Percentiles rank a stretch among this genome's conserved stretches.
phyloP scores from a whole-genome alignment of 1,140 invertebrate genomes.

The Oreohelix idahoensis region DNA sequence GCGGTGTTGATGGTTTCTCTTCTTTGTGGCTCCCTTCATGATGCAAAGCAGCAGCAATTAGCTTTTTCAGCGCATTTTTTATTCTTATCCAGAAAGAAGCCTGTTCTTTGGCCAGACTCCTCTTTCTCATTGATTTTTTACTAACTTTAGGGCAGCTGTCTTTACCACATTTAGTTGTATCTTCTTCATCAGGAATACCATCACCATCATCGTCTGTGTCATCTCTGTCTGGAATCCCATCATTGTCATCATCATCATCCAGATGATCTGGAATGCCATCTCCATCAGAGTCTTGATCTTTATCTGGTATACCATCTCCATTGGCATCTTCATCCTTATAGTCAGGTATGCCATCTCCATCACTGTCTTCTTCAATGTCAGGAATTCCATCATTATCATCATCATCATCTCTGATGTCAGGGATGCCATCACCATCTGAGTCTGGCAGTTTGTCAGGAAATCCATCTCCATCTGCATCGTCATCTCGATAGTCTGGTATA shows the following conservation, averaged over 20 bases:
- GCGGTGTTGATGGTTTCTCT: not conserved
- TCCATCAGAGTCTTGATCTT: slow-evolving; percentile 56
- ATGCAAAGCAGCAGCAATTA: slow-evolving; percentile 40
- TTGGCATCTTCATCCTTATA: slow-evolving; percentile 41
- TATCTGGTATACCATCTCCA: slow-evolving; percentile 42
- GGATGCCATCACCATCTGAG: slow-evolving; percentile 63
- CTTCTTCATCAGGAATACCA: slow-evolving; percentile 66
- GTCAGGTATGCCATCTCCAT: slow-evolving; percentile 65
- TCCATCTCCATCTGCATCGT: slow-evolving; percentile 68
- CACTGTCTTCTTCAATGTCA: slow-evolving; percentile 59
- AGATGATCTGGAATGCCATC: slow-evolving; percentile 37
- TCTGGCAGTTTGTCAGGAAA: slow-evolving; percentile 59
- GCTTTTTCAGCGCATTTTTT: slow-evolving; percentile 39
- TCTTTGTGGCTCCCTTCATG: slow-evolving; percentile 31
- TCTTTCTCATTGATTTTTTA: slow-evolving; percentile 51
- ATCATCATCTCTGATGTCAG: slow-evolving; percentile 59
- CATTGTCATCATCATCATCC: slow-evolving; percentile 25
- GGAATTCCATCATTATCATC: slow-evolving; percentile 67
- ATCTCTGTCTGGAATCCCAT: slow-evolving; percentile 33
- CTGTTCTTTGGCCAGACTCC: slow-evolving; percentile 40
- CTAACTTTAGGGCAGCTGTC: slow-evolving; percentile 47
- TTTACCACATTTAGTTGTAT: slow-evolving; percentile 54
- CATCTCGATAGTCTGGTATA: slow-evolving; percentile 67
- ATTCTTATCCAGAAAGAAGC: slow-evolving; percentile 38
- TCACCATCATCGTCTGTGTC: slow-evolving; percentile 54